A percentile compares a stretch with the other conserved stretches of the same genome.
Evolutionary conservation across 2,113 vertebrate species (phyloP).

Genomic region (Willisornis vidua): DNA sequence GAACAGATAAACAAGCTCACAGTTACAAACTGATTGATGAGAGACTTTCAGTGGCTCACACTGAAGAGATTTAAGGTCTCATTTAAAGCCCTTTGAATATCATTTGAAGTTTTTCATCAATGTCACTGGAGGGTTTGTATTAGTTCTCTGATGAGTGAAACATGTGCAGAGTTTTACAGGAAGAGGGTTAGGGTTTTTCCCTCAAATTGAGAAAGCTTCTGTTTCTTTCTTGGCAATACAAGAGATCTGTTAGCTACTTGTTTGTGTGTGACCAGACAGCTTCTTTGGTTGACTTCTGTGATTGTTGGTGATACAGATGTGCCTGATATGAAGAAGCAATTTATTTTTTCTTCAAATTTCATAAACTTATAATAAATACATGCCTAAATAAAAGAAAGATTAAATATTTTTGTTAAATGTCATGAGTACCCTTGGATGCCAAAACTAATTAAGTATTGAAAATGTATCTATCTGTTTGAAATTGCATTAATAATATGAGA

Average conservation of each 20-base stretch:
- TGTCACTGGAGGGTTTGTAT: not conserved
- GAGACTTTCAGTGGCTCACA: not conserved
- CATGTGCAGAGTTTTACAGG: not conserved
- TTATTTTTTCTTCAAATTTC: not conserved
- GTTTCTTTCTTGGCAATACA: not conserved
- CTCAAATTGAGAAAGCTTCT: not conserved
- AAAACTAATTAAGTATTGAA: constrained; percentile 18
- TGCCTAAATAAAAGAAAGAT: not conserved
- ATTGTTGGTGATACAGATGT: not conserved
- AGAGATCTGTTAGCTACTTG: not conserved
- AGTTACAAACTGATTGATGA: not conserved
- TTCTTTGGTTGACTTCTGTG: not conserved
- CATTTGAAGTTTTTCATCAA: not conserved
- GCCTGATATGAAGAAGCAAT: not conserved
- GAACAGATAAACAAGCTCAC: not conserved
- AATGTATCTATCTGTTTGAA: not conserved
- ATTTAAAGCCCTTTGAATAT: not conserved
- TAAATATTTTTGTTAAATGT: not conserved
- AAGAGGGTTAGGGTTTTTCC: not conserved
- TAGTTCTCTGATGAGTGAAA: not conserved
- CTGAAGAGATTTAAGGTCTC: not conserved
- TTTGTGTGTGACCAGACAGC: fast-evolving
- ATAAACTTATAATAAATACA: not conserved
- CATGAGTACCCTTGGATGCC: not conserved
- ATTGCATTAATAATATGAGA: not conserved